These are phyloP conservation scores for Sericinus montela DNA, from an alignment of 2,888 invertebrate genomes.

Conservation along the genomic window DNA sequence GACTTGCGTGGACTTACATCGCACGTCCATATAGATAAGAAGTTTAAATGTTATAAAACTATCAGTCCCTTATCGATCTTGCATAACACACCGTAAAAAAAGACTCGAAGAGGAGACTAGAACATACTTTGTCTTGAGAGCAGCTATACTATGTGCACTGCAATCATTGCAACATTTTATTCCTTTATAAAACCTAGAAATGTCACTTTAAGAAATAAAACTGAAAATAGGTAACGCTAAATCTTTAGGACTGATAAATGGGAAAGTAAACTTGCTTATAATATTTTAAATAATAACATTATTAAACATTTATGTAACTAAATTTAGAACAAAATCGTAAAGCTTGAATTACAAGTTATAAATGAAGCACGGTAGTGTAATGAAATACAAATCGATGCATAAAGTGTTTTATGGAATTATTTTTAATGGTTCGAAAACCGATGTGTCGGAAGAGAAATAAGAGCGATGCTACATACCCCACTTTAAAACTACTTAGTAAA, in stretches of 20 bases:
- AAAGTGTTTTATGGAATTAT: too few relatives aligned
- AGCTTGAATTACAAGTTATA: conserved; percentile 10
- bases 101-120: too few relatives aligned
- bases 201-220: too few relatives aligned
- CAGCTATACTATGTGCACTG: too few relatives aligned
- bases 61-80: conserved; percentile 7
- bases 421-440: too few relatives aligned
- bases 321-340: conserved; percentile 2
- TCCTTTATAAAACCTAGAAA: too few relatives aligned
- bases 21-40: conserved; percentile 8
- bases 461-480: too few relatives aligned
- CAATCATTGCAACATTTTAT: too few relatives aligned
- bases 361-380: neutral
- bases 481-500: conserved; percentile 35
- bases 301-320: conserved; percentile 3
- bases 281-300: conserved; percentile 5
- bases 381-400: neutral
- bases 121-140: too few relatives aligned
- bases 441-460: too few relatives aligned
- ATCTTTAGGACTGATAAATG: neutral
- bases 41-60: conserved; percentile 8
- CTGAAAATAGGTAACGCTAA: neutral
- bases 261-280: conserved; percentile 1
- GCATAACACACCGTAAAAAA: conserved; percentile 1
- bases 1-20: too few relatives aligned